Evolutionary conservation across 2,888 invertebrate genomes (phyloP).

Genomic region (Clepsis dumicolana): DNA sequence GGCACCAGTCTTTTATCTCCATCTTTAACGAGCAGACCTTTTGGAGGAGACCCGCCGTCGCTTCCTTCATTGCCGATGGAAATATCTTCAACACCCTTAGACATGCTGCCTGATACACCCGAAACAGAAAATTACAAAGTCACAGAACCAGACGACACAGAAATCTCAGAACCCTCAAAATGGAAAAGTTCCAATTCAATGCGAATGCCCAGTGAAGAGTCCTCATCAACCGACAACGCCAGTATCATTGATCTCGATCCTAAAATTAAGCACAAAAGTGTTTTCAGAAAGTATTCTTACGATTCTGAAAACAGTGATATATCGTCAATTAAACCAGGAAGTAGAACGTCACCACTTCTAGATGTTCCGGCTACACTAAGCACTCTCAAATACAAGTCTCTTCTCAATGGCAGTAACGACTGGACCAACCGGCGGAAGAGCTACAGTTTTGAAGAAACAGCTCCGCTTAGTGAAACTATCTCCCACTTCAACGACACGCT

Average conservation of each 20-base stretch:
- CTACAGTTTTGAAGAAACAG: slow-evolving; percentile 88
- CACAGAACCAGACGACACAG: slow-evolving; percentile 85
- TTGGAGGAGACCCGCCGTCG: slow-evolving; percentile 35
- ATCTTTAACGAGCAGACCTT: slow-evolving; percentile 58
- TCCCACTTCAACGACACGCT: slow-evolving; percentile 76
- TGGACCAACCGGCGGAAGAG: slow-evolving; percentile 92
- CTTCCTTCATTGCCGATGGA: slow-evolving; percentile 63
- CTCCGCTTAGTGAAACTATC: slow-evolving; percentile 67
- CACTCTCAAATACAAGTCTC: slow-evolving; percentile 76
- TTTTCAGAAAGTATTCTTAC: slow-evolving; percentile 69
- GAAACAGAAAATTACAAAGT: slow-evolving; percentile 78
- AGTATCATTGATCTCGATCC: slow-evolving; percentile 78
- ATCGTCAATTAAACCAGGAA: slow-evolving; percentile 62
- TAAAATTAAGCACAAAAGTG: slow-evolving; percentile 60
- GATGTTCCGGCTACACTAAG: slow-evolving; percentile 73
- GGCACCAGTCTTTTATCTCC: slow-evolving; percentile 74
- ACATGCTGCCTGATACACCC: slow-evolving; percentile 63
- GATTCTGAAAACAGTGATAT: slow-evolving; percentile 73
- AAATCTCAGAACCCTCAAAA: slow-evolving; percentile 85
- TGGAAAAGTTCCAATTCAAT: slow-evolving; percentile 90
- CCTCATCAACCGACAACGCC: slow-evolving; percentile 78
- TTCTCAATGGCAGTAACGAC: slow-evolving; percentile 79
- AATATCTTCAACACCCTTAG: slow-evolving; percentile 78
- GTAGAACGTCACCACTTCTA: slow-evolving; percentile 69
- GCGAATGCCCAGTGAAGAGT: slow-evolving; percentile 88